phyloP scores from a whole-genome alignment of 2,797 vertebrate species.

The Onychomys arenicola region DNA sequence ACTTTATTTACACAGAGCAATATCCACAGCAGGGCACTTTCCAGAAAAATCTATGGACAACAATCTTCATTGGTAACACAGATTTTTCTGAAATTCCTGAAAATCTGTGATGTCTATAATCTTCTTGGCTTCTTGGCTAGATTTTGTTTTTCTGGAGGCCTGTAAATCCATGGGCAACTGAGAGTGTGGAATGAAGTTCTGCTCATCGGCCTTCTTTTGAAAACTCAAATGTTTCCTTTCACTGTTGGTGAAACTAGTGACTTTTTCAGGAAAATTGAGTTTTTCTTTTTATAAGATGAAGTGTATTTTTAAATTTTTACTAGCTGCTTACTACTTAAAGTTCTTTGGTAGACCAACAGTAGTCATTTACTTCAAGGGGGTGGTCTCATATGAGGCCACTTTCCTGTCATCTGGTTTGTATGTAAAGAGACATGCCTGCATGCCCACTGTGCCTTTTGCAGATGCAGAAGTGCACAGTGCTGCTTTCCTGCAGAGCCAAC shows the following conservation, averaged over 20 bases:
- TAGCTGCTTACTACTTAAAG: not conserved
- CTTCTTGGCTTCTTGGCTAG: not conserved
- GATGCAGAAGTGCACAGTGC: slow-evolving; percentile 29
- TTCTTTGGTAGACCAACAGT: not conserved
- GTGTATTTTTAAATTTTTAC: not conserved
- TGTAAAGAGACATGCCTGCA: not conserved
- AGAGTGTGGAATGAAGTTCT: not conserved
- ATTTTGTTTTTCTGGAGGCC: not conserved
- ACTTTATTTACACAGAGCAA: too few species aligned
- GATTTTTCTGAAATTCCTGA: not conserved
- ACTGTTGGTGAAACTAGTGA: not conserved
- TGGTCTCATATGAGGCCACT: not conserved
- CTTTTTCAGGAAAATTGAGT: slow-evolving; percentile 20
- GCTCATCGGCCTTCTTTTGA: not conserved
- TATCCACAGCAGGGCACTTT: too few species aligned
- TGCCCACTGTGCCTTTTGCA: not conserved
- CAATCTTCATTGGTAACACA: not conserved
- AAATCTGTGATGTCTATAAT: not conserved
- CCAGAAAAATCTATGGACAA: not conserved
- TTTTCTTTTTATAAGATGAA: not conserved
- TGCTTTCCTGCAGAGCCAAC: not conserved
- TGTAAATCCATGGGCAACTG: not conserved
- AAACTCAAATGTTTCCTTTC: not conserved
- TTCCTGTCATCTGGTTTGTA: not conserved
- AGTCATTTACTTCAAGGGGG: not conserved